Evolutionary conservation across 2,797 vertebrate genomes (phyloP).

Genomic region (Hipposideros larvatus): DNA sequence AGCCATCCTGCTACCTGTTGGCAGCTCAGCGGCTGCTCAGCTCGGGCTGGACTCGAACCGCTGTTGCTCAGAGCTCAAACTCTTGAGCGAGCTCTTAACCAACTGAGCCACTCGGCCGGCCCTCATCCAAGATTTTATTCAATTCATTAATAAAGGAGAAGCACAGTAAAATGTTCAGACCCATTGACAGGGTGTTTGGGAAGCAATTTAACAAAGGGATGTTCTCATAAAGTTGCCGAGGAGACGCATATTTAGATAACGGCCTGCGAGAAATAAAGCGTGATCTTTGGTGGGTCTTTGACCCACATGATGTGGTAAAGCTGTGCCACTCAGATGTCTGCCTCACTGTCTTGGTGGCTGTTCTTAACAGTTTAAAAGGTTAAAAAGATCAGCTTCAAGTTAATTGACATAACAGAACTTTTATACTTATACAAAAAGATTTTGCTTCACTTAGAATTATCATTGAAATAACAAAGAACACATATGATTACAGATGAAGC

Average conservation of each 20-base stretch:
- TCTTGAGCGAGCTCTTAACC: too few species aligned
- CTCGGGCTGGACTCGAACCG: too few species aligned
- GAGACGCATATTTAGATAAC: rapidly evolving
- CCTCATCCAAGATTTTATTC: not conserved
- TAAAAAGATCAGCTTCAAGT: not conserved
- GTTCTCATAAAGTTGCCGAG: not conserved
- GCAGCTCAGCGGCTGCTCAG: too few species aligned
- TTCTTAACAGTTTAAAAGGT: not conserved
- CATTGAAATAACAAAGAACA: not conserved
- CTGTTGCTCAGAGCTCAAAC: too few species aligned
- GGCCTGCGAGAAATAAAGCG: not conserved
- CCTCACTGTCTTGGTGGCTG: not conserved
- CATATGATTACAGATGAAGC: not conserved
- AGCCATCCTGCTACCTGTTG: too few species aligned
- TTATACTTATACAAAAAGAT: not conserved
- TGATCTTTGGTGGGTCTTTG: rapidly evolving
- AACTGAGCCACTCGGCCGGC: too few species aligned
- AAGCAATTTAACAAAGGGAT: not conserved
- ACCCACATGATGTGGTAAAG: rapidly evolving
- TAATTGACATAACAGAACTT: not conserved
- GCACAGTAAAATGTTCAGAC: not conserved
- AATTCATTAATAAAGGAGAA: not conserved
- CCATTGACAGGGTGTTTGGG: not conserved
- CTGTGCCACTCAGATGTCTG: not conserved
- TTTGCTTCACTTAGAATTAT: not conserved